Conservation (phyloP, 2,797 vertebrate genomes). For the Tadarida brasiliensis region DNA sequence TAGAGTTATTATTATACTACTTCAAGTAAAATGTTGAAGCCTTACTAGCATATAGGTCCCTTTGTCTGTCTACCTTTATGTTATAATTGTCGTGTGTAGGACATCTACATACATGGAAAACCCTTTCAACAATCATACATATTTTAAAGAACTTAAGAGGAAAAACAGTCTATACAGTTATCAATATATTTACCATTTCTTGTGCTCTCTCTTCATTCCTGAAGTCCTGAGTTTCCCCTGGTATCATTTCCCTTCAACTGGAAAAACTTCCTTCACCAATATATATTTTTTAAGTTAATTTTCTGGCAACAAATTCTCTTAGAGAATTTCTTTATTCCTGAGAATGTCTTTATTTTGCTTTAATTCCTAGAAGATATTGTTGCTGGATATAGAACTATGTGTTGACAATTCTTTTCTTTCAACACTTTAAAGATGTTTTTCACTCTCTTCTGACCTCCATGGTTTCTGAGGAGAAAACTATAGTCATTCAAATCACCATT, state of each 20-base stretch:
- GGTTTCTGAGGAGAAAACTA: neutral
- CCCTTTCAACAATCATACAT: neutral
- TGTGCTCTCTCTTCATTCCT: neutral
- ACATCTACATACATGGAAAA: neutral
- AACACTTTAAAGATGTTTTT: neutral
- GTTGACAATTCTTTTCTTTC: neutral
- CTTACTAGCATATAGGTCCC: neutral
- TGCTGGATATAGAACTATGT: neutral
- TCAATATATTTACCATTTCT: neutral
- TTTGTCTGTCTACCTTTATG: neutral
- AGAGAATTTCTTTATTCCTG: neutral
- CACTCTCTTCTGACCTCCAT: neutral
- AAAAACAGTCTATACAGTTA: neutral
- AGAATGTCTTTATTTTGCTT: conserved; percentile 4
- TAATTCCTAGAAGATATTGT: neutral
- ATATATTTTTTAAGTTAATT: neutral
- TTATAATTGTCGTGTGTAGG: neutral
- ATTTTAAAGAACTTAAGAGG: neutral
- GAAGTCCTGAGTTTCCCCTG: neutral
- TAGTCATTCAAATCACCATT: neutral
- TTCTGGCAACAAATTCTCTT: neutral
- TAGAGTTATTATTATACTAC: neutral
- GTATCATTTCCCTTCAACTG: neutral
- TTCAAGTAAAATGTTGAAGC: neutral
- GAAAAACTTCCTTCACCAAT: neutral